A percentile compares a stretch with the other conserved stretches of the same genome.
Conservation (phyloP, 2,888 invertebrate species). For the Gymnosoma rotundatum region DNA sequence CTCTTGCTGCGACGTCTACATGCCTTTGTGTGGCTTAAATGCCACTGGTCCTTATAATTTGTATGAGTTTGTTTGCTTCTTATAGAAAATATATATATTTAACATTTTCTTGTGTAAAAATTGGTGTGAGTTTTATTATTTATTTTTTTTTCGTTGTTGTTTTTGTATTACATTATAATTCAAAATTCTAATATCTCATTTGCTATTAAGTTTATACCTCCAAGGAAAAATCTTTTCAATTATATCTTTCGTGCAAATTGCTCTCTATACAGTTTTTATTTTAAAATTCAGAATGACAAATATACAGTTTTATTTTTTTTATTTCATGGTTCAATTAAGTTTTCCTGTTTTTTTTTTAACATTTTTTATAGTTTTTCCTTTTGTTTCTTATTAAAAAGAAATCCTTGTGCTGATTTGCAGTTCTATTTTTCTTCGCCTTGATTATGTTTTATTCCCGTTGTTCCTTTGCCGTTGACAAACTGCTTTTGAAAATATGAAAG, state of each 20-base stretch:
- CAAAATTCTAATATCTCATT: constrained; percentile 67
- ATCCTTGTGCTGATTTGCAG: constrained; percentile 57
- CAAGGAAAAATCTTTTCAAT: constrained; percentile 69
- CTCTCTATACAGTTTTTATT: constrained; percentile 32
- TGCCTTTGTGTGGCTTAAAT: constrained; percentile 51
- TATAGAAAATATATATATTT: constrained; percentile 8
- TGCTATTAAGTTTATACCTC: constrained; percentile 67
- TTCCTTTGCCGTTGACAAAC: constrained; percentile 61
- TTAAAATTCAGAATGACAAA: constrained; percentile 11
- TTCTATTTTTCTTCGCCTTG: constrained; percentile 38
- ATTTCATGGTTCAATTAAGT: constrained; percentile 62
- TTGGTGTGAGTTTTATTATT: constrained; percentile 15
- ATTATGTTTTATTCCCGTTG: constrained; percentile 56
- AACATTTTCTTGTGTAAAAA: constrained; percentile 21
- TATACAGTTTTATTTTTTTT: constrained; percentile 26
- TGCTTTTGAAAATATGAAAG: constrained; percentile 38
- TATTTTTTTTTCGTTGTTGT: constrained; percentile 18
- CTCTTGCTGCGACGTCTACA: constrained; percentile 59
- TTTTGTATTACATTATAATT: constrained; percentile 45
- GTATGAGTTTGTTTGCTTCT: constrained; percentile 16
- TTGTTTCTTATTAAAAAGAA: constrained; percentile 25
- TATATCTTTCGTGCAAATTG: constrained; percentile 63
- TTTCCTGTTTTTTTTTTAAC: constrained; percentile 37
- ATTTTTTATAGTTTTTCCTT: neutral
- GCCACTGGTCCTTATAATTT: constrained; percentile 43